Evolutionary conservation across 2,888 invertebrate genomes (phyloP).

Genomic region (Atrina japonica): DNA sequence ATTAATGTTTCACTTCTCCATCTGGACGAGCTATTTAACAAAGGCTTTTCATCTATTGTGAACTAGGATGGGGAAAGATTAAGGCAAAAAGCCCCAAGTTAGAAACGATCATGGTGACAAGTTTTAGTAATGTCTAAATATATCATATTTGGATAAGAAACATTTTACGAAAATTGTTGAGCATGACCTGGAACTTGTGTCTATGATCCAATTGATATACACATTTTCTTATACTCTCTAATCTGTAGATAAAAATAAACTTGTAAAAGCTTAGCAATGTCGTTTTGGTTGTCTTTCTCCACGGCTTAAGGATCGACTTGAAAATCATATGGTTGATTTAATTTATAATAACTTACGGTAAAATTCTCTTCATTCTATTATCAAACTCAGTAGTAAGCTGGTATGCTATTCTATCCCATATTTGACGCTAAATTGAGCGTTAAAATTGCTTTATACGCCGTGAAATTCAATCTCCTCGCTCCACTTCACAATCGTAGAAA

Average conservation of each 20-base stretch:
- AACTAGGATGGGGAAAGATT: neutral
- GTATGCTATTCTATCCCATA: neutral
- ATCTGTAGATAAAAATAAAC: no score
- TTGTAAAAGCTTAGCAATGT: no score
- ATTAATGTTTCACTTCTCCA: slow-evolving; percentile 21
- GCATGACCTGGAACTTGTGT: no score
- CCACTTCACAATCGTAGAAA: neutral
- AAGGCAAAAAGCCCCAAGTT: no score
- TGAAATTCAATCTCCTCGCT: slow-evolving; percentile 15
- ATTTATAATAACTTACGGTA: neutral
- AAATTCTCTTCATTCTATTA: slow-evolving; percentile 3
- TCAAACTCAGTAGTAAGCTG: neutral
- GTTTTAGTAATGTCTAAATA: no score
- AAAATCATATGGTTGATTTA: slow-evolving; percentile 22
- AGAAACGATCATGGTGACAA: no score
- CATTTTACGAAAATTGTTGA: no score
- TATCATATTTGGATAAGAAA: no score
- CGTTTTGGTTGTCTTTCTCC: no score
- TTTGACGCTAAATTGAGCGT: slow-evolving; percentile 22
- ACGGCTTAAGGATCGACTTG: slow-evolving; percentile 1
- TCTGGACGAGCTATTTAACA: slow-evolving; percentile 1
- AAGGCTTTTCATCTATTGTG: no score
- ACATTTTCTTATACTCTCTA: no score
- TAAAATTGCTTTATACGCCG: slow-evolving; percentile 19
- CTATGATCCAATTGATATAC: no score